These are phyloP conservation scores for Nemotelus nigrinus DNA, from an alignment of 2,888 invertebrate species.

Conservation along the genomic window DNA sequence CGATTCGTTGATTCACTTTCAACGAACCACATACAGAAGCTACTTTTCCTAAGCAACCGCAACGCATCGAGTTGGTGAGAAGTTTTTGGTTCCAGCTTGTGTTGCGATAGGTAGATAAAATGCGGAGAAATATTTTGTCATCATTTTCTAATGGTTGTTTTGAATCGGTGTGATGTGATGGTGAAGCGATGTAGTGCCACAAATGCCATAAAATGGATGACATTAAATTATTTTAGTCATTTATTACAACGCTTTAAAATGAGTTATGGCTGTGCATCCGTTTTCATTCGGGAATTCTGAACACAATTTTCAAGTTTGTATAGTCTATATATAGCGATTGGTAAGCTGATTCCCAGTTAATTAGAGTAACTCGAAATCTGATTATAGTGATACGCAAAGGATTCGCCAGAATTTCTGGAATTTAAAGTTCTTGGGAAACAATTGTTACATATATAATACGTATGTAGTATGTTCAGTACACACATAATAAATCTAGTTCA, in stretches of 20 bases:
- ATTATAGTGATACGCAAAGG: constrained; percentile 10
- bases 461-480: no score
- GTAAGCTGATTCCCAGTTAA: constrained; percentile 6
- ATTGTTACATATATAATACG: no score
- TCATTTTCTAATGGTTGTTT: constrained; percentile 33
- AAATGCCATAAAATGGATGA: constrained; percentile 45
- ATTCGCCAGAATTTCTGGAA: background rate
- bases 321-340: constrained; percentile 14
- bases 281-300: background rate
- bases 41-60: no score
- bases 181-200: background rate
- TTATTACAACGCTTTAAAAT: constrained; percentile 47
- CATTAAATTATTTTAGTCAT: constrained; percentile 49
- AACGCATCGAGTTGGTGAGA: no score
- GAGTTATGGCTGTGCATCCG: constrained; percentile 41
- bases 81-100: no score
- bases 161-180: no score
- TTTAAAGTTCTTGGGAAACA: background rate
- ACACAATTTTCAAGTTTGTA: background rate
- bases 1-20: background rate
- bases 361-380: constrained; percentile 27
- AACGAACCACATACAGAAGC: no score
- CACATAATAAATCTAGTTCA: no score
- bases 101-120: no score
- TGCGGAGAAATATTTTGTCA: constrained; percentile 11